Percentiles rank a stretch among this genome's conserved stretches.
Evolutionary conservation across 2,797 vertebrate species (phyloP).

Genomic region (Malurus leucopterus): DNA sequence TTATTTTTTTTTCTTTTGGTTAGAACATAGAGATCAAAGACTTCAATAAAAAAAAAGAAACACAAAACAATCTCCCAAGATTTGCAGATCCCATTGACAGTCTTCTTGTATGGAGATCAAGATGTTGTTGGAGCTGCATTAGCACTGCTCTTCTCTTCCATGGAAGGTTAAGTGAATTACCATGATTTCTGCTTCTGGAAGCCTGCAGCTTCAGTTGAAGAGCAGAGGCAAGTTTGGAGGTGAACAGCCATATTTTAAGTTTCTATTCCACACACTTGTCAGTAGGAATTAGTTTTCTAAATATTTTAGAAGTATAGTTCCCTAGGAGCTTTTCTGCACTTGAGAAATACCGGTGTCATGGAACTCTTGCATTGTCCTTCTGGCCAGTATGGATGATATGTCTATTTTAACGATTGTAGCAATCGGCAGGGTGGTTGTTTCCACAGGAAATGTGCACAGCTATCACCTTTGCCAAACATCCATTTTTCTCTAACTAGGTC

Average conservation of each 20-base stretch:
- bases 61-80: neutral
- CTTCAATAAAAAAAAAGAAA: neutral
- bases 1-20: neutral
- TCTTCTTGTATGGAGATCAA: neutral
- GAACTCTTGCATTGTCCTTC: neutral
- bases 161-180: neutral
- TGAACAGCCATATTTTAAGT: neutral
- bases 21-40: neutral
- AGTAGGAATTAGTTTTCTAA: neutral
- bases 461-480: neutral
- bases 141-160: neutral
- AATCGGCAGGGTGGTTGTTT: neutral
- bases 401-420: neutral
- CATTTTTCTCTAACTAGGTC: neutral
- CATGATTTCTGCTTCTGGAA: neutral
- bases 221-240: neutral
- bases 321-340: neutral
- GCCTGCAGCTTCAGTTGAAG: neutral
- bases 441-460: neutral
- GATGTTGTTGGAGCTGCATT: neutral
- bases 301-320: neutral
- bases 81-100: neutral
- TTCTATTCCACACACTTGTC: neutral
- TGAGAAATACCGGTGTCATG: neutral
- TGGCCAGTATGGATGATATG: neutral